Conservation (phyloP, 2,113 vertebrate species). For the Noctilio leporinus region DNA sequence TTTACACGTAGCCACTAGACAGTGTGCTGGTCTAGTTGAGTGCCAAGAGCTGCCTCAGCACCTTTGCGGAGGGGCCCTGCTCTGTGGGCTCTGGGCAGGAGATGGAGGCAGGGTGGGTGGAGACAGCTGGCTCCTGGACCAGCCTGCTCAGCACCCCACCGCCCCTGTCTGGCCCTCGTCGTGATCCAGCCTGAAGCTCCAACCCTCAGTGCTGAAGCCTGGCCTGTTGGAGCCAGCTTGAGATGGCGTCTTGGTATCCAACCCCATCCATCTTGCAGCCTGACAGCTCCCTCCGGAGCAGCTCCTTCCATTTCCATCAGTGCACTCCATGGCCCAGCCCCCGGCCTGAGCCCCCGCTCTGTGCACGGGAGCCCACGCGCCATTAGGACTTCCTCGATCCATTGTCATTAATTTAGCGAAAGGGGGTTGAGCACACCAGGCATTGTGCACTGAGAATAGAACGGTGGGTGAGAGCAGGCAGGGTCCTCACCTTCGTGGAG, state of each 20-base stretch:
- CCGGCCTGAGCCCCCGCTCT: background rate
- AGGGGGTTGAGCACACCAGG: background rate
- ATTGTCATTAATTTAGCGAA: background rate
- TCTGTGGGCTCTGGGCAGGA: background rate
- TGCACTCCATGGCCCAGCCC: background rate
- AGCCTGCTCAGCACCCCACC: background rate
- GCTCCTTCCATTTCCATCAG: background rate
- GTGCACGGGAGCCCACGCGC: background rate
- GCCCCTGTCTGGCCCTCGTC: background rate
- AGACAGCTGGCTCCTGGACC: background rate
- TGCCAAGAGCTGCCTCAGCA: conserved; percentile 16
- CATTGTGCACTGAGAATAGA: background rate
- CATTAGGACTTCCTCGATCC: background rate
- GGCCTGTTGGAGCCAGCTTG: background rate
- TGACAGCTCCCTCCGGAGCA: conserved; percentile 42
- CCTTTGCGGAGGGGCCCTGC: background rate
- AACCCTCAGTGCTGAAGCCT: background rate
- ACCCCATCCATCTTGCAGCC: conserved; percentile 43
- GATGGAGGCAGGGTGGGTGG: background rate
- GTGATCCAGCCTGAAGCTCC: background rate
- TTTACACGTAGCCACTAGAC: background rate
- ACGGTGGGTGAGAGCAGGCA: background rate
- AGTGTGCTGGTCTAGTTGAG: background rate
- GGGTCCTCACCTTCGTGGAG: background rate
- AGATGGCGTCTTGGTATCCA: background rate